Conservation (phyloP, 2,888 invertebrate genomes). For the Eurytoma adleriae region DNA sequence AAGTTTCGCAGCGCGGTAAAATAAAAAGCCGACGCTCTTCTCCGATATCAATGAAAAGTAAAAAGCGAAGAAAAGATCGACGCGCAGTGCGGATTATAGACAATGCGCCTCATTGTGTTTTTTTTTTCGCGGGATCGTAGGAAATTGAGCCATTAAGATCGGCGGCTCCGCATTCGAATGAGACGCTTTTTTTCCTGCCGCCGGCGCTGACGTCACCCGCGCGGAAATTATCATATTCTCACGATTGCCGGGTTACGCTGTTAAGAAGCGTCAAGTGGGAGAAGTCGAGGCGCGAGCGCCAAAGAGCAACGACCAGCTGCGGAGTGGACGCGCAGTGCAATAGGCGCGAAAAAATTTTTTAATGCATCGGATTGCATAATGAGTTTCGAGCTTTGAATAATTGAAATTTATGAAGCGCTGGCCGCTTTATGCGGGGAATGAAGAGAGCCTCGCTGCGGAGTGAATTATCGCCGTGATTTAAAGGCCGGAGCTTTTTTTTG, state of each 20-base stretch:
- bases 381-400: constrained; percentile 18
- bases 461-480: neutral
- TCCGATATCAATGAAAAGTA: constrained; percentile 14
- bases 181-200: neutral
- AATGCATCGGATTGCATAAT: constrained; percentile 46
- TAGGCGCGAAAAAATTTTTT: constrained; percentile 26
- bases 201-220: constrained; percentile 9
- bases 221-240: constrained; percentile 43
- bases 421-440: constrained; percentile 3
- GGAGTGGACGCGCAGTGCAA: neutral
- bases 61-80: neutral
- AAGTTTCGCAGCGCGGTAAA: neutral
- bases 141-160: constrained; percentile 41
- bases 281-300: neutral
- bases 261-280: constrained; percentile 43
- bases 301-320: constrained; percentile 21
- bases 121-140: neutral
- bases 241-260: constrained; percentile 42
- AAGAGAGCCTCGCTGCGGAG: neutral
- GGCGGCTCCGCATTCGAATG: constrained; percentile 4
- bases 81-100: neutral
- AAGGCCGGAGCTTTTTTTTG: too few species aligned
- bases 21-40: neutral
- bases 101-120: constrained; percentile 28
- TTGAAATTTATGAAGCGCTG: constrained; percentile 47